Base-by-base conservation (phyloP, 2,888 invertebrate species). In the Epiblema foenella region DNA sequence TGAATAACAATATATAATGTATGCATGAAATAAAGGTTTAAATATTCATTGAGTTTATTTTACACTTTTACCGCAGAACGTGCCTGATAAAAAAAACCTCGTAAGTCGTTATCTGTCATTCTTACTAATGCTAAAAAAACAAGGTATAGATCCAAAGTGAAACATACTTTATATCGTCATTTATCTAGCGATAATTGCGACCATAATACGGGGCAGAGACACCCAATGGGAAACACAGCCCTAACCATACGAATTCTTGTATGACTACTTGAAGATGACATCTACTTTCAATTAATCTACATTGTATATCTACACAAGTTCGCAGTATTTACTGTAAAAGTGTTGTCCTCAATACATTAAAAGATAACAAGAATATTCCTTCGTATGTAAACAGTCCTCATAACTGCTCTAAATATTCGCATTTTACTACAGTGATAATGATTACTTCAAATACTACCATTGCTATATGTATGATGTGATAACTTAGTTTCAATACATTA, bases 351-450 rank as follows among this genome's bases (percentile, higher is more conserved):
- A 12, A 52, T 52, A 52, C 37, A 15, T 37, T 37, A 39, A 52
- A 18, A 63, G 63, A 63, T 63, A 63, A 62, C 11, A 17, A 51
- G 33, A 63, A 20, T 52, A 37, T 63, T 63, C 20, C 10, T 63
- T 49, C 10, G 33, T 12, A 63, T 63, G 49, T 63, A 63, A 63
- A 63, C 51, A 63, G 9, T 51, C 5, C 33, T 52, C 24, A 11
- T 29, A n/a, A 49, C 17, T 1, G 7, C 20, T 46, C 60, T 17
- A 62, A 62, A 10, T 49, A 42, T 37, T 49, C 17, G 12, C 10
- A 60, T 17, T n/a, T 5, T 46, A 12, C 17, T 10, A 60, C 12
- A 15, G 2, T 15, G 9, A 46, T 46, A 15, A 8, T 15, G 9
- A 46, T 46, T 59, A 24, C 10, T 46, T 60, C 24, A n/a, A 46